phyloP scores from a whole-genome alignment of 2,888 invertebrate species.

The Helleia helle region DNA sequence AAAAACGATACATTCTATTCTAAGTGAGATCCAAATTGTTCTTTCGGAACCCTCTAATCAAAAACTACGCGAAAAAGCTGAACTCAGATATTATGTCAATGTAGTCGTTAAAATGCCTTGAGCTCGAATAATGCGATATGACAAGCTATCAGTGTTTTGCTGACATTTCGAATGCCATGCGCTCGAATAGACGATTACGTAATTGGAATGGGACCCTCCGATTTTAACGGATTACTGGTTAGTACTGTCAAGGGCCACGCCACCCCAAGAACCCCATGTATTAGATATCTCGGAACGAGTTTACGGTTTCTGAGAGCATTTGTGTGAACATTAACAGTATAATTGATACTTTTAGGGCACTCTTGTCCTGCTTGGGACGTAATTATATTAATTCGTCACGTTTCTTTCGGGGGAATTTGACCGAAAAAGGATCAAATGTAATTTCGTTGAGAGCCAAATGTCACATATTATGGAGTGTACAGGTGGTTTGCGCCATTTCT shows the following conservation, averaged over 20 bases:
- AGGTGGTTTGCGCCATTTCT: no score
- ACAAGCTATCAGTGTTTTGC: slow-evolving; percentile 22
- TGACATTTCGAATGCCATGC: slow-evolving; percentile 33
- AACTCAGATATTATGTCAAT: no score
- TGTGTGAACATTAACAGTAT: slow-evolving; percentile 26
- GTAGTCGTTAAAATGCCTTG: background rate
- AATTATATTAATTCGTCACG: slow-evolving; percentile 11
- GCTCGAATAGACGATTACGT: slow-evolving; percentile 47
- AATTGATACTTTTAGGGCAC: slow-evolving; percentile 22
- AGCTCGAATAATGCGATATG: slow-evolving; percentile 3
- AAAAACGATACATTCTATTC: no score
- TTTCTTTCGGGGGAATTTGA: background rate
- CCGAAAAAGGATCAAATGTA: background rate
- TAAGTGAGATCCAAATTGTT: no score
- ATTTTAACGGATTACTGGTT: slow-evolving; percentile 58
- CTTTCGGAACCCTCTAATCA: no score
- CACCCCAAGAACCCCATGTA: slow-evolving; percentile 19
- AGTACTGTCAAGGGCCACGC: slow-evolving; percentile 48
- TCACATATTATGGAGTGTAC: no score
- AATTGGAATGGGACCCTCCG: slow-evolving; percentile 48
- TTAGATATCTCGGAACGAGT: slow-evolving; percentile 46
- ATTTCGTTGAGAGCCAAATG: no score
- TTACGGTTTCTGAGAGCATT: slow-evolving; percentile 37
- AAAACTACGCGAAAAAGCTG: no score
- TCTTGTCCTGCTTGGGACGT: slow-evolving; percentile 1